Conservation (phyloP, 1,140 invertebrate genomes). For the Drosophila eugracilis region DNA sequence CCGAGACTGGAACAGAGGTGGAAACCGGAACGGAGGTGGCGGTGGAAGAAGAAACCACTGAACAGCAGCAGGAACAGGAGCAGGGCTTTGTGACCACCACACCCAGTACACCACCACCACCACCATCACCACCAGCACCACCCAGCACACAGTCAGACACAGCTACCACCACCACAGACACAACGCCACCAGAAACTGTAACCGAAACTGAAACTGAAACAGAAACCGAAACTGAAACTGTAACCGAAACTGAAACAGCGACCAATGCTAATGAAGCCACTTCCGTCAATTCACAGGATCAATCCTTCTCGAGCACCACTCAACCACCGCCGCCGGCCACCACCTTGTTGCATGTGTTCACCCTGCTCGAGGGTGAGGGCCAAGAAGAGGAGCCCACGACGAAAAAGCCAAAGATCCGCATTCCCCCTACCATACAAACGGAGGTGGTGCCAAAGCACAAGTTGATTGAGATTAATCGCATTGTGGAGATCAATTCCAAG, state of each 20-base stretch:
- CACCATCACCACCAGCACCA: constrained; percentile 68
- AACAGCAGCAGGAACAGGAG: constrained; percentile 14
- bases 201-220: constrained; percentile 32
- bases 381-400: constrained; percentile 37
- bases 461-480: constrained; percentile 88
- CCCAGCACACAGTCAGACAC: constrained; percentile 42
- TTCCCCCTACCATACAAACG: constrained; percentile 12
- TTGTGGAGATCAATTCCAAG: constrained; percentile 88
- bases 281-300: constrained; percentile 76
- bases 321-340: constrained; percentile 84
- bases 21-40: constrained; percentile 44
- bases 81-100: constrained; percentile 73
- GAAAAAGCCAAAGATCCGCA: constrained; percentile 8
- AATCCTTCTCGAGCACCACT: constrained; percentile 27
- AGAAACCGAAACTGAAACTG: constrained; percentile 22
- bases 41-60: constrained; percentile 23
- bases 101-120: constrained; percentile 70
- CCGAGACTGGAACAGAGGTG: constrained; percentile 37
- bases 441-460: constrained; percentile 85
- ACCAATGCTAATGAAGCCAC: constrained; percentile 76
- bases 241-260: constrained; percentile 29
- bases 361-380: constrained; percentile 80
- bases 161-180: constrained; percentile 61
- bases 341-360: constrained; percentile 86
- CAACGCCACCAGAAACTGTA: constrained; percentile 48